A percentile compares a stretch with the other conserved stretches of the same genome.
Evolutionary conservation across 2,888 invertebrate genomes (phyloP).

Genomic region (Nematopogon swammerdamellus): DNA sequence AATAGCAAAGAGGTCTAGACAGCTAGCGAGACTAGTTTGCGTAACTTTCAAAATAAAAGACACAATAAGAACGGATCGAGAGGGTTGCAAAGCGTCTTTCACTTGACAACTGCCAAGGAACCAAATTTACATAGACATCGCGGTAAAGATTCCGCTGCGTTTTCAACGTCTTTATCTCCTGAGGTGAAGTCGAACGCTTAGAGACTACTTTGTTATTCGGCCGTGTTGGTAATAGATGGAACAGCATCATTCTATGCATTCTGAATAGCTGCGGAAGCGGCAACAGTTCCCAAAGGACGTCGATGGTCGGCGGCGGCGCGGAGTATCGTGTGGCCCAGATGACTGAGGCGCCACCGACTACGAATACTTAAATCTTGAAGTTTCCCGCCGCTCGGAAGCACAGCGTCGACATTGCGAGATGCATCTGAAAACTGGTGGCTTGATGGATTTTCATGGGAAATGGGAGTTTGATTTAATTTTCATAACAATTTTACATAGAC

Average conservation of each 20-base stretch:
- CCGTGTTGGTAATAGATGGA: too few species aligned
- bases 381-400: slow-evolving; percentile 20
- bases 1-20: not conserved
- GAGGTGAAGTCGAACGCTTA: not conserved
- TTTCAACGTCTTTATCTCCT: not conserved
- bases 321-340: too few species aligned
- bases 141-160: not conserved
- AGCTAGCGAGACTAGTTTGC: not conserved
- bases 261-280: too few species aligned
- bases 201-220: not conserved
- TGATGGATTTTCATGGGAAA: too few species aligned
- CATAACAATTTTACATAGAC: too few species aligned
- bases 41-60: not conserved
- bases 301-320: too few species aligned
- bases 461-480: too few species aligned
- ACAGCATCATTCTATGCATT: too few species aligned
- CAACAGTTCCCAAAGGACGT: slow-evolving; percentile 10
- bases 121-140: not conserved
- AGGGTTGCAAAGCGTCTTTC: too few species aligned
- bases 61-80: too few species aligned
- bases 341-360: slow-evolving; percentile 36
- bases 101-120: too few species aligned
- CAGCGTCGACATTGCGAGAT: slow-evolving; percentile 37
- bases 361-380: slow-evolving; percentile 45
- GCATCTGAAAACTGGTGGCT: slow-evolving; percentile 33